phyloP scores from a whole-genome alignment of 1,140 invertebrate genomes.

The Carposina sasakii region DNA sequence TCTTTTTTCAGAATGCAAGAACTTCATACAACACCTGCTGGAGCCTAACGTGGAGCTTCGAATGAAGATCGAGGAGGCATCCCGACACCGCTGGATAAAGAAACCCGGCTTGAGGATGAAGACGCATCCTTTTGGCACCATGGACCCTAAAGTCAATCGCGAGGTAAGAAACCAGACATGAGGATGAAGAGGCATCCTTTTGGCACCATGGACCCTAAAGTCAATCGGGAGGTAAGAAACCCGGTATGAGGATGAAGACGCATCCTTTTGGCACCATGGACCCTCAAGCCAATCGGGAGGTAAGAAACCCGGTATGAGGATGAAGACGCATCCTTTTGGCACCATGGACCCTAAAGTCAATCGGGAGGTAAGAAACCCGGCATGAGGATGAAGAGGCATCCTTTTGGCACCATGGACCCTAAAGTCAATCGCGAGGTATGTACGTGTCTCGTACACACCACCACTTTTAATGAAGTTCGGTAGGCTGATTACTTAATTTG shows the following conservation, averaged over 20 bases:
- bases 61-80: conserved; percentile 65
- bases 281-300: conserved; percentile 67
- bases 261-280: conserved; percentile 49
- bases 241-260: conserved; percentile 59
- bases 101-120: conserved; percentile 50
- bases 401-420: conserved; percentile 37
- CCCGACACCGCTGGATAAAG: conserved; percentile 64
- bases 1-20: conserved; percentile 56
- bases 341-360: conserved; percentile 39
- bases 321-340: conserved; percentile 50
- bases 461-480: no score
- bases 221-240: conserved; percentile 48
- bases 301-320: conserved; percentile 43
- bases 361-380: conserved; percentile 47
- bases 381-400: conserved; percentile 52
- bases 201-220: conserved; percentile 34
- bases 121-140: conserved; percentile 39
- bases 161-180: conserved; percentile 41
- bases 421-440: conserved; percentile 50
- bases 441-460: no score
- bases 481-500: no score
- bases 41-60: conserved; percentile 57
- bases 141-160: conserved; percentile 43
- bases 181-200: conserved; percentile 52
- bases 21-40: conserved; percentile 59